phyloP scores from a whole-genome alignment of 2,113 vertebrate species.

The Actenoides lindsayi region DNA sequence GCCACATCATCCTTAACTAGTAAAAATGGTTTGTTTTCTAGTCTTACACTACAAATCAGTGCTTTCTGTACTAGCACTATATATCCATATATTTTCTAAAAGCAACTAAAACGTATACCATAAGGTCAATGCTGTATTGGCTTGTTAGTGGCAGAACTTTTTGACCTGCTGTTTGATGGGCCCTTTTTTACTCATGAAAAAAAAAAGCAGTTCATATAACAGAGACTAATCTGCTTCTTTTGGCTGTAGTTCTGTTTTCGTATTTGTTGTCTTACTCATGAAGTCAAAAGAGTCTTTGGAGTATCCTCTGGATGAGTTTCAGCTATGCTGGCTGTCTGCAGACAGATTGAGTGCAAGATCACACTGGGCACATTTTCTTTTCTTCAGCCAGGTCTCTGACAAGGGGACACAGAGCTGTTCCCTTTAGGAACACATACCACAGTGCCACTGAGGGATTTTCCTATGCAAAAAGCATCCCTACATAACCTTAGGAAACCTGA shows the following conservation, averaged over 20 bases:
- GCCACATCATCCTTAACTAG: neutral
- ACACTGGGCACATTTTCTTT: neutral
- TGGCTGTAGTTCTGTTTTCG: neutral
- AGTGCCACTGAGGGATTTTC: neutral
- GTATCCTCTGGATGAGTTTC: neutral
- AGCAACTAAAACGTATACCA: neutral
- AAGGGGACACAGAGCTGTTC: rapidly evolving
- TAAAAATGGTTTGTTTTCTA: neutral
- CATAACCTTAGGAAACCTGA: neutral
- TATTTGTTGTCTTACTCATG: neutral
- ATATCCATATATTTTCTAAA: neutral
- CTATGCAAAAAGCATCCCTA: neutral
- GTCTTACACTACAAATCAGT: neutral
- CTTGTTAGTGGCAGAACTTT: neutral
- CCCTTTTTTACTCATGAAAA: neutral
- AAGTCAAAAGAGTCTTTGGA: neutral
- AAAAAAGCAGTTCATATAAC: neutral
- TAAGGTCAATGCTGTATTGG: neutral
- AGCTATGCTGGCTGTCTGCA: neutral
- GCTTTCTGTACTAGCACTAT: neutral
- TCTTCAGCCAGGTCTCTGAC: neutral
- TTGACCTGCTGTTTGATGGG: neutral
- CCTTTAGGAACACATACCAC: neutral
- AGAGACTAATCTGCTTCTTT: neutral
- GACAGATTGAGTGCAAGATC: neutral